Base-by-base conservation (phyloP, 2,888 invertebrate species). In the Clusia tigrina region DNA sequence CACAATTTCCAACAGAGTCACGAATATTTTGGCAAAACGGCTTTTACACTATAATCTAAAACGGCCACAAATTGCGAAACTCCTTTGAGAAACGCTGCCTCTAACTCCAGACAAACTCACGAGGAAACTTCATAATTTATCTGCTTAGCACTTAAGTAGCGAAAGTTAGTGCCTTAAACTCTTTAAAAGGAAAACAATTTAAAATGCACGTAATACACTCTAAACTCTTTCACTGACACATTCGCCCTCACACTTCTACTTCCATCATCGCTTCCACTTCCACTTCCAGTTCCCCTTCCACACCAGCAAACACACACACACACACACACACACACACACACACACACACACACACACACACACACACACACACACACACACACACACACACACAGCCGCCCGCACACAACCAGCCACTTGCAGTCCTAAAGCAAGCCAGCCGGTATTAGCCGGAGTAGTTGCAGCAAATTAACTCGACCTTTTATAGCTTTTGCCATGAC, bases 291-390 rank as follows among this genome's bases (percentile, higher is more conserved):
- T 12, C 12, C 32, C 32, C 12, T 12, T 32, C 32, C 32, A 32
- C 32, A 32, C 6, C 32, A 32, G 32, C 32, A n/a, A n/a, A n/a
- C n/a, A n/a, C n/a, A n/a, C n/a, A n/a, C n/a, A n/a, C n/a, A n/a
- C n/a, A n/a, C n/a, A n/a, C n/a, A n/a, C n/a, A n/a, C n/a, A n/a
- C n/a, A n/a, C n/a, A n/a, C n/a, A n/a, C n/a, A n/a, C n/a, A n/a
- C n/a, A n/a, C n/a, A n/a, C n/a, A n/a, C n/a, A n/a, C n/a, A n/a
- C n/a, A n/a, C n/a, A n/a, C n/a, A n/a, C n/a, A n/a, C 64, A n/a
- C 48, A 54, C n/a, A 32, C 24, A 24, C 32, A 54, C 22, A 63
- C 62, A 32, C 53, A 54, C 48, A 25, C 54, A 23, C 24, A 18
- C 60, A 12, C n/a, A 2, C 32, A 54, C 63, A 58, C 42, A 57